Base-by-base conservation (phyloP, 1,140 invertebrate species). In the Riptortus pedestris region DNA sequence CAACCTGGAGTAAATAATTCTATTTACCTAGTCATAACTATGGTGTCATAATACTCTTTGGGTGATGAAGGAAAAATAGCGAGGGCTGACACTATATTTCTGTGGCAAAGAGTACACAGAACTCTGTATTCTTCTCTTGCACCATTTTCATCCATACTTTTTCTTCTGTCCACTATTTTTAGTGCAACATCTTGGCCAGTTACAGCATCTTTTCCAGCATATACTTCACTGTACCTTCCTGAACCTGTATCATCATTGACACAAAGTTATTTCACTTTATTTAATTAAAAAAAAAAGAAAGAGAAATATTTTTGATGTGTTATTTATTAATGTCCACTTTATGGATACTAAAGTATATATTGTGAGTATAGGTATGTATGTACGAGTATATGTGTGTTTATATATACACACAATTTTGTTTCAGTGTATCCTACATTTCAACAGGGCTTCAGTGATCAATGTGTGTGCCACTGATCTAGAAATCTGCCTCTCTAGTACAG, bases 11-110 rank as follows among this genome's bases (percentile, higher is more conserved):
- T n/a, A n/a, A n/a, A n/a, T n/a, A n/a, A n/a, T n/a, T n/a, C n/a
- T n/a, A n/a, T 38, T 38, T 79, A 88, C 83, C 87, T 72, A 75
- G 90, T 85, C 72, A 90, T 77, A 47, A 90, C 83, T 62, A 91
- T 84, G 11, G 88, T 86, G 71, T 87, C 83, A 38, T 80, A 74
- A 9, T 81, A 81, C 1, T 80, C 78, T 43, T 80, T 77, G 3
- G 85, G 83, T 26, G 85, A 80, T 65, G 87, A 87, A 66, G 85
- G 82, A 72, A 89, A 91, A 3, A 90, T 73, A 22, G 85, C 87
- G 70, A 86, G 79, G 14, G 83, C 83, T 63, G 82, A 77, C 26
- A 86, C 80, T 57, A 90, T 81, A 67, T 84, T 83, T 0, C 77
- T 76, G 73, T 90, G 87, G 70, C 84, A 82, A 27, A 85, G 80